Evolutionary conservation across 2,797 vertebrate genomes (phyloP).

Genomic region (Pseudochromis fuscus): DNA sequence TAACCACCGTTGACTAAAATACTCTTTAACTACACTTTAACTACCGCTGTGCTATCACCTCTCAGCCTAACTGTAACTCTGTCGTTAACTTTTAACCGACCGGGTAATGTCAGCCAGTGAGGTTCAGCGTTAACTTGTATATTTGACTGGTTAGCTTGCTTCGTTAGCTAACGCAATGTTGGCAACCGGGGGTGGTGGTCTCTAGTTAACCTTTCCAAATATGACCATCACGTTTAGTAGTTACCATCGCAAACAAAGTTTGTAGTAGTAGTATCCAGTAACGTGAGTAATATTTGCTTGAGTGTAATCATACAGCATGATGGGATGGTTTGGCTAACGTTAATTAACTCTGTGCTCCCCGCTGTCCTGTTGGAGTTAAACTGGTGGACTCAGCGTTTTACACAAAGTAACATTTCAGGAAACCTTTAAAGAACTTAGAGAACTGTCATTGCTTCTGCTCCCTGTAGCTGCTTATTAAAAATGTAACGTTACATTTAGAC

Average conservation of each 20-base stretch:
- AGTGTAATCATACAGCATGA: not conserved
- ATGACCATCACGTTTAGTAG: not conserved
- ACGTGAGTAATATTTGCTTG: not conserved
- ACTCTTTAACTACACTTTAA: conserved; percentile 24
- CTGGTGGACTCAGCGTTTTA: not conserved
- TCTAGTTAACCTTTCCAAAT: conserved; percentile 21
- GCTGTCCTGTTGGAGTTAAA: not conserved
- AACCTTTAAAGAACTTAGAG: not conserved
- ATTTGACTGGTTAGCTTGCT: conserved; percentile 24
- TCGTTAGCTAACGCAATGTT: conserved; percentile 27
- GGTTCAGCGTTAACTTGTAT: not conserved
- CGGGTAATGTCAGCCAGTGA: not conserved
- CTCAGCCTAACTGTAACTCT: conserved; percentile 1
- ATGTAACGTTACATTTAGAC: not conserved
- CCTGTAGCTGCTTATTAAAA: no score
- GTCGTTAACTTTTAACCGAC: not conserved
- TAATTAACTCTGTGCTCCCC: not conserved
- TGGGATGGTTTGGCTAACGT: not conserved
- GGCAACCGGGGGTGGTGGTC: conserved; percentile 15
- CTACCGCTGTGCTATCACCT: not conserved
- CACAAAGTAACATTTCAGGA: not conserved
- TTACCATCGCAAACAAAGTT: not conserved
- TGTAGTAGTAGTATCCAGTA: not conserved
- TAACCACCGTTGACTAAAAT: conserved; percentile 16
- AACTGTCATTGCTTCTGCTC: no score